phyloP scores from a whole-genome alignment of 64 coral and sea anemone species.

The Orbicella faveolata region DNA sequence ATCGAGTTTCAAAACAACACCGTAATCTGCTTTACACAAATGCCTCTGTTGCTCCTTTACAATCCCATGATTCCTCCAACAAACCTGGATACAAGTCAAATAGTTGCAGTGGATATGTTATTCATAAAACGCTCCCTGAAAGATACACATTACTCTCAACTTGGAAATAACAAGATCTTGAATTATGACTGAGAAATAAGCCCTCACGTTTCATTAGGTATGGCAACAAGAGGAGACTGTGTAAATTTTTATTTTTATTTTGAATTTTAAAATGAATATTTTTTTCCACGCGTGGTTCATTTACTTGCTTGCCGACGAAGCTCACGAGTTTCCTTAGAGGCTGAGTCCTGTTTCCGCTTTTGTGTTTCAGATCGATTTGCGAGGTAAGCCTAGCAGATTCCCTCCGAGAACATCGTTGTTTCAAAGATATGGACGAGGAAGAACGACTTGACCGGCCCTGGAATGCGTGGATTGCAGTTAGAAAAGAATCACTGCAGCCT shows the following conservation, averaged over 20 bases:
- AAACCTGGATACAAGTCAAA: neutral
- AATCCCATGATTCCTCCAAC: neutral
- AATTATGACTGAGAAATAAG: neutral
- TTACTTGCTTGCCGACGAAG: too few relatives aligned
- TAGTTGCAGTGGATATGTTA: neutral
- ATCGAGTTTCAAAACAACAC: neutral
- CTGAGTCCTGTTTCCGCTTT: neutral
- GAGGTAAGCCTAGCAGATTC: constrained; percentile 71
- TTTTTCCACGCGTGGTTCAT: too few relatives aligned
- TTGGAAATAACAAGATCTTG: neutral
- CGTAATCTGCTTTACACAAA: neutral
- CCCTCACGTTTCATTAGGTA: neutral
- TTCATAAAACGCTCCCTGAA: neutral
- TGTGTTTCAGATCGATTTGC: constrained; percentile 69
- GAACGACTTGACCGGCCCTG: constrained; percentile 72
- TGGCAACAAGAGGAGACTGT: neutral
- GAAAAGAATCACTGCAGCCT: constrained; percentile 53
- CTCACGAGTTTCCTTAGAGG: too few relatives aligned
- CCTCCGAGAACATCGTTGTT: constrained; percentile 30
- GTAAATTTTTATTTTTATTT: too few relatives aligned
- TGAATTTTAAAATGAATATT: too few relatives aligned
- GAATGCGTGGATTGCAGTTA: constrained; percentile 87
- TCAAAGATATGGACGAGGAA: constrained; percentile 59
- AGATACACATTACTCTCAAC: neutral
- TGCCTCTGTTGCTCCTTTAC: neutral